Base-by-base conservation (phyloP, 2,797 vertebrate genomes). In the Paedocypris micromegethes region DNA sequence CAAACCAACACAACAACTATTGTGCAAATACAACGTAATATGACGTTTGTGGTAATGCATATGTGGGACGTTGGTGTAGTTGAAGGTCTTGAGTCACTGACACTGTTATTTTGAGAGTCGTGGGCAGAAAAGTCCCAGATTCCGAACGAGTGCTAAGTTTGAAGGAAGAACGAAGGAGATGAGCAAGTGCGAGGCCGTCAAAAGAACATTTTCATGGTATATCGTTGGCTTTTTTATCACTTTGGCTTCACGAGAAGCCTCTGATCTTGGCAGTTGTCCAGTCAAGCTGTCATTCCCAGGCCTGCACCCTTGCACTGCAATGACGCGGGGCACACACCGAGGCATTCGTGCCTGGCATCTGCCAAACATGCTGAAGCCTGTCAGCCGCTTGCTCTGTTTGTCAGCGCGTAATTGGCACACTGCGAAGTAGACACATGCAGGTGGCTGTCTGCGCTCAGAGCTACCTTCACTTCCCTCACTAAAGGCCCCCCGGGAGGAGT, bases 371-470 rank as follows among this genome's bases (percentile, higher is more conserved):
- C 66, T 74, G 72, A 64, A 67, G 63, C 62, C 75, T 75, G 73
- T 78, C 77, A 78, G 64, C 52, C 45, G 23, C 75, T 73, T 81
- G 81, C 78, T 82, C 86, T 86, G 85, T 86, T 86, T 68, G 72
- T 74, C 70, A 83, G 76, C 77, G 79, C 87, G 84, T 90, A 90
- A 91, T 88, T 91, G 87, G 88, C 86, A 80, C 79, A 77, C 80
- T 81, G 83, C 80, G 74, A 75, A 86, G 81, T 79, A 86, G 85
- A 86, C 80, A 79, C 81, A 79, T 86, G 84, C 87, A 88, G 86
- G 86, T 88, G 86, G 83, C 81, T 78, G 80, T 82, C 83, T 83
- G 76, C 61, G 74, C 75, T 77, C 76, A 8, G 56, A 70, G 80
- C 77, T 86, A 85, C 84, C 85, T 86, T 71, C 68, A 58, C 61